phyloP scores from a whole-genome alignment of 2,113 vertebrate genomes.

The Machaerirhynchus nigripectus region DNA sequence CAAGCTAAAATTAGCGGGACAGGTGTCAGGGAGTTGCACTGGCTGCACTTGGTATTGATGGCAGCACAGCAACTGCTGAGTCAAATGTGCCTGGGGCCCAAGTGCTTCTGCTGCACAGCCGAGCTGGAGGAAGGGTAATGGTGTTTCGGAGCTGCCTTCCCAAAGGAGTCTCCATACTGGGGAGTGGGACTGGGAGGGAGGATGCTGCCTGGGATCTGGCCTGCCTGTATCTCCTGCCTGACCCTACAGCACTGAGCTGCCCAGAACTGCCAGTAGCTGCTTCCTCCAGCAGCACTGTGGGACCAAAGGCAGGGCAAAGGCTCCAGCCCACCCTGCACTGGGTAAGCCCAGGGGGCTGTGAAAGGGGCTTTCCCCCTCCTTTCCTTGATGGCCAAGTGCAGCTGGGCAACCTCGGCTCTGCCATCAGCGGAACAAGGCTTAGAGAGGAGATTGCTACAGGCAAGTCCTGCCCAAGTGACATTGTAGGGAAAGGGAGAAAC shows the following conservation, averaged over 20 bases:
- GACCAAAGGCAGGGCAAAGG: background rate
- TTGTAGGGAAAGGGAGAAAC: fast-evolving
- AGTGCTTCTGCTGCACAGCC: background rate
- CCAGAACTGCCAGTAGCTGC: background rate
- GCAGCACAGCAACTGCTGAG: background rate
- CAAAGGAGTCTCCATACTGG: fast-evolving
- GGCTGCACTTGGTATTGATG: fast-evolving
- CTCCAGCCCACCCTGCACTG: background rate
- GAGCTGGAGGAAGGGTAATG: background rate
- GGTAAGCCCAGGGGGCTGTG: fast-evolving
- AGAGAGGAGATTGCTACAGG: background rate
- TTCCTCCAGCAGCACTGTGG: background rate
- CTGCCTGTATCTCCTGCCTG: fast-evolving
- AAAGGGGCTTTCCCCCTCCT: too few relatives aligned
- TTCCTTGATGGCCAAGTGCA: background rate
- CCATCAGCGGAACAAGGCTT: fast-evolving
- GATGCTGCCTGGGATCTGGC: too few relatives aligned
- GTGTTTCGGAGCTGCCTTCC: background rate
- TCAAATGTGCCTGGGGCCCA: fast-evolving
- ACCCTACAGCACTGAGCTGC: background rate
- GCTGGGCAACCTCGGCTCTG: background rate
- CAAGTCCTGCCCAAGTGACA: too few relatives aligned
- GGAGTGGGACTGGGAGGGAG: fast-evolving
- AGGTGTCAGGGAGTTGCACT: background rate
- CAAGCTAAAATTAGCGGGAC: fast-evolving